These are phyloP conservation scores for Trichacis sp. DNA, from an alignment of 2,888 invertebrate species.

Conservation along the genomic window DNA sequence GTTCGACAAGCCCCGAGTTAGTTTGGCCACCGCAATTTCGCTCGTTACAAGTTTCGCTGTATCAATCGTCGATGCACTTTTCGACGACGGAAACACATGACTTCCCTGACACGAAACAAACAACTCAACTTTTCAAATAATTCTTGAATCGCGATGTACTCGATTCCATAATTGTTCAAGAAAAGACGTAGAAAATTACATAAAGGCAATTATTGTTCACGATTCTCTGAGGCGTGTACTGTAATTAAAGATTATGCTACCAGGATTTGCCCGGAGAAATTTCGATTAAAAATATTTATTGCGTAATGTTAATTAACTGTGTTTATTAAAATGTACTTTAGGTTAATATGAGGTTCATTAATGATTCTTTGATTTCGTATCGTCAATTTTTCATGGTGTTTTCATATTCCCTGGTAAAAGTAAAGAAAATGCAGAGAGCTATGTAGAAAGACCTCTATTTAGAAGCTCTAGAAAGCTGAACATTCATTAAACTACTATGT, in stretches of 20 bases:
- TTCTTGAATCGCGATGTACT: constrained; percentile 8
- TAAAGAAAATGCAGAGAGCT: background rate
- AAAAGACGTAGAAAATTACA: background rate
- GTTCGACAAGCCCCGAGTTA: constrained; percentile 45
- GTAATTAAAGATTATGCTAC: background rate
- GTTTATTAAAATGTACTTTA: background rate
- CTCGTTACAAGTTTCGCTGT: constrained; percentile 32
- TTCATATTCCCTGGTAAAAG: too few relatives aligned
- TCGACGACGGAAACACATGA: constrained; percentile 9
- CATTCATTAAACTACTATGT: background rate
- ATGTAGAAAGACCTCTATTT: background rate
- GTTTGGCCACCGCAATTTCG: constrained; percentile 21
- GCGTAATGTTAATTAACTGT: background rate
- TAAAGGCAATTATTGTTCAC: background rate
- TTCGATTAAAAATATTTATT: background rate
- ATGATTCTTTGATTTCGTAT: too few relatives aligned
- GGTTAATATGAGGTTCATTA: background rate
- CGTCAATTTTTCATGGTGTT: too few relatives aligned
- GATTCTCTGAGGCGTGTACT: background rate
- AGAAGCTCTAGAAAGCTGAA: background rate
- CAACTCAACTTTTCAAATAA: too few relatives aligned
- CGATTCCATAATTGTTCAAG: too few relatives aligned
- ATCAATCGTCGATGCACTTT: constrained; percentile 20
- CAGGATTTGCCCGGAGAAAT: too few relatives aligned
- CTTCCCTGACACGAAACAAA: constrained; percentile 13